Conservation (phyloP, 1,140 invertebrate genomes). For the Sycophila sp. region DNA sequence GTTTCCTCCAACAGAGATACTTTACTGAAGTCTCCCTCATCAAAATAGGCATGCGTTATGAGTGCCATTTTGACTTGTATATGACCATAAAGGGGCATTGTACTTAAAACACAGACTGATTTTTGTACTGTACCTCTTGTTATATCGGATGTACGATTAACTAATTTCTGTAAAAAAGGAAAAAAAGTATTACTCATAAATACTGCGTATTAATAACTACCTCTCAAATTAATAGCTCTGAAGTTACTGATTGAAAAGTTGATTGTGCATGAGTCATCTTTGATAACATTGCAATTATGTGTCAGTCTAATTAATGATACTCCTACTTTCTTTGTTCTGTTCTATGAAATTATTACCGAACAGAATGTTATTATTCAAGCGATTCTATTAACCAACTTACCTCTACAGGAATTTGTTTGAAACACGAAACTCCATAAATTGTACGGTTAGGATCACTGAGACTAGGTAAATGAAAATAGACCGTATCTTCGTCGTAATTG, state of each 20-base stretch:
- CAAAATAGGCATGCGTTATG: constrained; percentile 97
- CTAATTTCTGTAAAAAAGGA: constrained; percentile 77
- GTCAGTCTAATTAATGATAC: not conserved
- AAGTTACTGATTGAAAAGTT: not conserved
- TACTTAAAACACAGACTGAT: constrained; percentile 90
- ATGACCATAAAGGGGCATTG: constrained; percentile 88
- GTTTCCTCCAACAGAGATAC: constrained; percentile 92
- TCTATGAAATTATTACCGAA: not conserved
- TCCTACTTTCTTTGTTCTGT: not conserved
- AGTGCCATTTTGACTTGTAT: constrained; percentile 95
- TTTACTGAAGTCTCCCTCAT: constrained; percentile 92
- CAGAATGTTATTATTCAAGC: not conserved
- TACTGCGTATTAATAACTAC: too few species aligned
- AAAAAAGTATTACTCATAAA: constrained; percentile 3
- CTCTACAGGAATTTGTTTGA: constrained; percentile 95
- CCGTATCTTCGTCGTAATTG: constrained; percentile 95
- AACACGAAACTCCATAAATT: constrained; percentile 97
- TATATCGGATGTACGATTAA: constrained; percentile 95
- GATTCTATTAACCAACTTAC: too few species aligned
- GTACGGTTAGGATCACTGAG: constrained; percentile 83
- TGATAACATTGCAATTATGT: not conserved
- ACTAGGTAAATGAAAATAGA: constrained; percentile 96
- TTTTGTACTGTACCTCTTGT: constrained; percentile 96
- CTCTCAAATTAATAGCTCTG: too few species aligned
- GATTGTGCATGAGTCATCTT: not conserved